Evolutionary conservation across 2,888 invertebrate species (phyloP).

Genomic region (Oegoconia quadripuncta): DNA sequence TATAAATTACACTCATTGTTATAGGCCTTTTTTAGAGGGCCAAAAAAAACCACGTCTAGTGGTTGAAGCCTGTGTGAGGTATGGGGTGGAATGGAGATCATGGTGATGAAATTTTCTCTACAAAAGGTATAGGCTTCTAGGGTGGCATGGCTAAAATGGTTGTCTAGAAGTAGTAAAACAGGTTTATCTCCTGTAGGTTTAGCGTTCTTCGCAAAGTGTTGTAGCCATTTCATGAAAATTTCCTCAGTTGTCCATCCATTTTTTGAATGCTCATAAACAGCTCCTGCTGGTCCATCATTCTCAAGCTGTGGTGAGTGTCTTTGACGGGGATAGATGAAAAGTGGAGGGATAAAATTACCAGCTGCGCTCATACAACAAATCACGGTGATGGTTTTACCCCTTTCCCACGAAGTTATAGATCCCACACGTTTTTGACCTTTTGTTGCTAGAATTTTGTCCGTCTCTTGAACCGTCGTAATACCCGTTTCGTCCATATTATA

Average conservation of each 20-base stretch:
- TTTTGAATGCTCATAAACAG: conserved; percentile 26
- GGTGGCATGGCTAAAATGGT: conserved; percentile 19
- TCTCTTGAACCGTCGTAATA: conserved; percentile 51
- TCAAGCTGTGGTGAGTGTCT: conserved; percentile 39
- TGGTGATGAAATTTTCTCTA: conserved; percentile 15
- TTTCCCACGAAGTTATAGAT: conserved; percentile 46
- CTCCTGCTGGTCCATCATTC: conserved; percentile 40
- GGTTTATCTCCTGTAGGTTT: conserved; percentile 23
- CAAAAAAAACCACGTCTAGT: conserved; percentile 27
- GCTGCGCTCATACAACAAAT: conserved; percentile 6
- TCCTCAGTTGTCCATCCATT: conserved; percentile 23
- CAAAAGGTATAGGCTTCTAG: conserved; percentile 25
- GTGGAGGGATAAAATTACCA: conserved; percentile 6
- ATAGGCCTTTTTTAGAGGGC: conserved; percentile 30
- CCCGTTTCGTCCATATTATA: conserved; percentile 55
- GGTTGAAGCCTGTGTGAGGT: conserved; percentile 26
- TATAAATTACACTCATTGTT: conserved; percentile 27
- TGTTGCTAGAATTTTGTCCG: conserved; percentile 41
- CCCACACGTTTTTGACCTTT: conserved; percentile 53
- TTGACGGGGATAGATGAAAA: conserved; percentile 32
- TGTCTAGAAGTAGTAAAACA: conserved; percentile 26
- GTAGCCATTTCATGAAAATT: conserved; percentile 25
- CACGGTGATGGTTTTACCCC: conserved; percentile 44
- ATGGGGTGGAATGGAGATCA: conserved; percentile 23
- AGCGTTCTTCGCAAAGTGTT: conserved; percentile 15